Percentiles rank a stretch among this genome's conserved stretches.
Evolutionary conservation across 2,113 vertebrate genomes (phyloP).

Genomic region (Opisthocomus hoazin): DNA sequence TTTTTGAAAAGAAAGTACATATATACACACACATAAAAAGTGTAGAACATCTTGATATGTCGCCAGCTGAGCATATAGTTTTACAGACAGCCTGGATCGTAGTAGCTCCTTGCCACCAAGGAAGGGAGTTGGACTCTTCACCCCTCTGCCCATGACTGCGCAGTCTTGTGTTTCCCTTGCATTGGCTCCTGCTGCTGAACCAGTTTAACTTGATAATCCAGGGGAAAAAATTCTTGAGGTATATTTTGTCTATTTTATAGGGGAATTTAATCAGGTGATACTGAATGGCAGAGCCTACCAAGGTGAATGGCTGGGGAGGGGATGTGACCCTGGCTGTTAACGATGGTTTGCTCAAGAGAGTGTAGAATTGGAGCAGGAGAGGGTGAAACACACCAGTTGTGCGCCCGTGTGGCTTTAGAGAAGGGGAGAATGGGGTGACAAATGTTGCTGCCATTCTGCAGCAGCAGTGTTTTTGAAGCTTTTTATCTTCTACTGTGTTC

Average conservation of each 20-base stretch:
- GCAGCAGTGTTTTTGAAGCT: neutral
- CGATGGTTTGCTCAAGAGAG: neutral
- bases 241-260: neutral
- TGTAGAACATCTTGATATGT: accelerated
- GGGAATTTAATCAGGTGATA: neutral
- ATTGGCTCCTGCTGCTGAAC: neutral
- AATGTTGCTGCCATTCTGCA: neutral
- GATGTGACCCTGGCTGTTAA: neutral
- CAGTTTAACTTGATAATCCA: neutral
- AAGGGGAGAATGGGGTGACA: neutral
- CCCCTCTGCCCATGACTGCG: neutral
- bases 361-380: neutral
- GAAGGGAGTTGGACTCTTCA: neutral
- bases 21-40: too few relatives aligned
- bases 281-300: neutral
- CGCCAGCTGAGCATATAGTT: neutral
- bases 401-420: neutral
- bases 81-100: neutral
- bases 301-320: neutral
- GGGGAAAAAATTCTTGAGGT: neutral
- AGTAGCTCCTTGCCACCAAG: neutral
- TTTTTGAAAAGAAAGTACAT: too few relatives aligned
- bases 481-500: neutral
- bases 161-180: neutral
- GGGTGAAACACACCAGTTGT: accelerated